Evolutionary conservation across 2,113 vertebrate species (phyloP).

Genomic region (Lagopus leucura): DNA sequence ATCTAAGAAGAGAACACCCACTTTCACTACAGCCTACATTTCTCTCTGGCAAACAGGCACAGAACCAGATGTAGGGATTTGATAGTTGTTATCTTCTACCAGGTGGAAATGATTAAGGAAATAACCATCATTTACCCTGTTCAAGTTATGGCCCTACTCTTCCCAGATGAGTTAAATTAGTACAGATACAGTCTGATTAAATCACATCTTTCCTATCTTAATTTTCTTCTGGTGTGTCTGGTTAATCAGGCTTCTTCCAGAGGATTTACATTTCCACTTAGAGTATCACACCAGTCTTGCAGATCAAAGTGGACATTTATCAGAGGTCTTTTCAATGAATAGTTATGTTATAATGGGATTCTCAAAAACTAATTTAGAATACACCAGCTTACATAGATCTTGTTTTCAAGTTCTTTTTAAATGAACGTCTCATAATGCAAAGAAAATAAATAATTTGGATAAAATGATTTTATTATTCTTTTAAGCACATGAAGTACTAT

Average conservation of each 20-base stretch:
- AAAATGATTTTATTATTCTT: neutral
- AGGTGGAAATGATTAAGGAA: conserved; percentile 24
- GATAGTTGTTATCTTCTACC: neutral
- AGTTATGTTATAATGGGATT: neutral
- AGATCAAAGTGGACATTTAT: conserved; percentile 61
- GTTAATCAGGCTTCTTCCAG: conserved; percentile 27
- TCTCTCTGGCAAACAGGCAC: neutral
- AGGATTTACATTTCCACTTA: conserved; percentile 36
- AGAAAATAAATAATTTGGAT: conserved; percentile 39
- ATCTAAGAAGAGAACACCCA: neutral
- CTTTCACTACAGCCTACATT: neutral
- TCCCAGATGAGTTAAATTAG: conserved; percentile 46
- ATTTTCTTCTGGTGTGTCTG: conserved; percentile 48
- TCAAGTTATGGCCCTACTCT: neutral
- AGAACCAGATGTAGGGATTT: neutral
- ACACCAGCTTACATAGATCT: neutral
- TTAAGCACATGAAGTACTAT: neutral
- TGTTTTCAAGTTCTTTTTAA: conserved; percentile 57
- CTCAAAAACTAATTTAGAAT: conserved; percentile 46
- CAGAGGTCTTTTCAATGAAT: conserved; percentile 21
- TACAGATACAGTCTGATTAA: conserved; percentile 42
- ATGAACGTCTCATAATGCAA: conserved; percentile 14
- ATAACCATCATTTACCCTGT: neutral
- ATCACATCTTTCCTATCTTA: conserved; percentile 30
- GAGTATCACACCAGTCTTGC: neutral